Evolutionary conservation across 2,888 invertebrate species (phyloP).

Genomic region (Luperina nickerlii): DNA sequence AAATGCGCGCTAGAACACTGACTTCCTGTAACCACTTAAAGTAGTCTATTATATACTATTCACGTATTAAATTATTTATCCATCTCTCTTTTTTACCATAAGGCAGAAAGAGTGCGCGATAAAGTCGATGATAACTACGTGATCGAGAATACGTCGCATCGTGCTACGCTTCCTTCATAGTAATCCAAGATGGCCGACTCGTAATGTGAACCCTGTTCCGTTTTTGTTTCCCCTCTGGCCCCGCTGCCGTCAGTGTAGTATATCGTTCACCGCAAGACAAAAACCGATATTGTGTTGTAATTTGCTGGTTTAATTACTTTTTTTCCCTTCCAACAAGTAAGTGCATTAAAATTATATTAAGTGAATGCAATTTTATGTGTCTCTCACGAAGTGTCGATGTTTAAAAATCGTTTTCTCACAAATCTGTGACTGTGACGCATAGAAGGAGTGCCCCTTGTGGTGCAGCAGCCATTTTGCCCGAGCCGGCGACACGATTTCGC

Average conservation of each 20-base stretch:
- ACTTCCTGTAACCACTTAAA: constrained; percentile 65
- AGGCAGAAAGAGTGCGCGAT: constrained; percentile 52
- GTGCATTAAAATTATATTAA: constrained; percentile 82
- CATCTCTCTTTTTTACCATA: constrained; percentile 18
- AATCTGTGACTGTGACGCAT: constrained; percentile 91
- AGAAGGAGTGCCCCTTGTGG: constrained; percentile 90
- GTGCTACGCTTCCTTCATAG: constrained; percentile 61
- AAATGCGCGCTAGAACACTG: constrained; percentile 56
- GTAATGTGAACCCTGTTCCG: constrained; percentile 89
- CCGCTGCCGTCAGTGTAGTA: constrained; percentile 90
- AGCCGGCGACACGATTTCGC: constrained; percentile 89
- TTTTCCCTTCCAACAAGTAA: constrained; percentile 90
- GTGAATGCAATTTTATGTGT: constrained; percentile 81
- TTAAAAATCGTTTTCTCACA: constrained; percentile 74
- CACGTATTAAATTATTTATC: not conserved
- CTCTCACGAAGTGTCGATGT: constrained; percentile 74
- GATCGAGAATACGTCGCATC: constrained; percentile 49
- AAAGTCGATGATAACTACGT: constrained; percentile 29
- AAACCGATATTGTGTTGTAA: constrained; percentile 89
- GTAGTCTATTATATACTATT: constrained; percentile 18
- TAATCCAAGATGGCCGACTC: constrained; percentile 82
- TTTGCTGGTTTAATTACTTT: constrained; percentile 90
- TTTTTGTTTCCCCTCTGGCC: constrained; percentile 90
- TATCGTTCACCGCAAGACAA: constrained; percentile 90
- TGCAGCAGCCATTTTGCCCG: constrained; percentile 90